phyloP scores from a whole-genome alignment of 2,797 vertebrate species.

The Ptychadena robeensis region DNA sequence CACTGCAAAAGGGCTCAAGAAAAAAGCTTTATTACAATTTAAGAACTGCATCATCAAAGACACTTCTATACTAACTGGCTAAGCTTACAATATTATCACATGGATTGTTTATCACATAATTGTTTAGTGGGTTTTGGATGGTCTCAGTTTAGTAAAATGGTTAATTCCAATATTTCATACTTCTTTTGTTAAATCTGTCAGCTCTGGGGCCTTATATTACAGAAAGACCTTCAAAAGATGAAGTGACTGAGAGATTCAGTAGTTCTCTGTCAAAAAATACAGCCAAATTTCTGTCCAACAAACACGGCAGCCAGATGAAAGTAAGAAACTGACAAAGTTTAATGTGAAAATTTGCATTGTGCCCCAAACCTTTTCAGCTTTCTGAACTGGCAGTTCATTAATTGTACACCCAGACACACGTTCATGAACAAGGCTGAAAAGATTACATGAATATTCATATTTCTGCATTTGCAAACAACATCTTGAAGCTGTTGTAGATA shows the following conservation, averaged over 20 bases:
- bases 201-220: too few relatives aligned
- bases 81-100: too few relatives aligned
- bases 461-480: background rate
- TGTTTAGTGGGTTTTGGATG: too few relatives aligned
- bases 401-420: background rate
- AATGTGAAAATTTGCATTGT: conserved; percentile 2
- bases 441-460: background rate
- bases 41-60: too few relatives aligned
- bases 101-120: too few relatives aligned
- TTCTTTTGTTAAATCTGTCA: background rate
- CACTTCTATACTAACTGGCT: too few relatives aligned
- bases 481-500: background rate
- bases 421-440: background rate
- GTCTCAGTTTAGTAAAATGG: background rate
- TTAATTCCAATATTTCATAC: background rate
- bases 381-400: background rate
- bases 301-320: background rate
- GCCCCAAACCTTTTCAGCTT: background rate
- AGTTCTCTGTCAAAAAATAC: background rate
- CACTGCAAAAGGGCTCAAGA: too few relatives aligned
- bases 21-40: too few relatives aligned
- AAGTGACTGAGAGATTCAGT: background rate
- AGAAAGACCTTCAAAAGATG: background rate
- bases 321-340: background rate
- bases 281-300: background rate